A percentile compares a stretch with the other conserved stretches of the same genome.
Evolutionary conservation across 2,797 vertebrate genomes (phyloP).

Genomic region (Lagocephalus sceleratus): DNA sequence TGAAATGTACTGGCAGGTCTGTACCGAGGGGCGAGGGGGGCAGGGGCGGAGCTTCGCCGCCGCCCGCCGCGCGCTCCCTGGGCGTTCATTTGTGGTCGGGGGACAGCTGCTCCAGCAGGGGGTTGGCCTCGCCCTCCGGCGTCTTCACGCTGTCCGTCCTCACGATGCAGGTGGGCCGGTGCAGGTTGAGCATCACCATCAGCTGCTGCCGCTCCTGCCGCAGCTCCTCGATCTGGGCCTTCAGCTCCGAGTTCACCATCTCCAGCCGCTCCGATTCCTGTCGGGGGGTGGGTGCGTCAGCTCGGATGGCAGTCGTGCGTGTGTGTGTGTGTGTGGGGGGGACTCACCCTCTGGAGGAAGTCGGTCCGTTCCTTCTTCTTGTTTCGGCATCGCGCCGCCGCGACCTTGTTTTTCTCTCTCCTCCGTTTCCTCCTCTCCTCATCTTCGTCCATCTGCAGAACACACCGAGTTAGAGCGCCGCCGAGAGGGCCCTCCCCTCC

Average conservation of each 20-base stretch:
- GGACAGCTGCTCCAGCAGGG: slow-evolving; percentile 80
- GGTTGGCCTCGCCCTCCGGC: slow-evolving; percentile 84
- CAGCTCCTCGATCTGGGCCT: slow-evolving; percentile 94
- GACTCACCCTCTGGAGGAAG: slow-evolving; percentile 91
- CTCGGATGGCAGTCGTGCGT: too few species aligned
- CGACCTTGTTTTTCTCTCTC: slow-evolving; percentile 96
- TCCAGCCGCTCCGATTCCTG: slow-evolving; percentile 95
- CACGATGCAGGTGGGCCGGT: slow-evolving; percentile 94
- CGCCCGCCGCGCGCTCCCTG: too few species aligned
- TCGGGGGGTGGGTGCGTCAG: neutral
- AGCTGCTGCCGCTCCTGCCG: slow-evolving; percentile 92
- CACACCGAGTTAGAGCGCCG: too few species aligned
- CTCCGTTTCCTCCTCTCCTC: slow-evolving; percentile 91
- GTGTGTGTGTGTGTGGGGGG: neutral
- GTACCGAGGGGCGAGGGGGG: too few species aligned
- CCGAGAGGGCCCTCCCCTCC: neutral
- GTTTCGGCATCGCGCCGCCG: slow-evolving; percentile 93
- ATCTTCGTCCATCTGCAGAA: slow-evolving; percentile 86
- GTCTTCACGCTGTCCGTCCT: slow-evolving; percentile 91
- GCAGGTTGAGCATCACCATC: slow-evolving; percentile 92
- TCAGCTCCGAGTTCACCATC: slow-evolving; percentile 90
- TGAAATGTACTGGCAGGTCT: slow-evolving; percentile 51
- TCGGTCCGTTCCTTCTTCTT: slow-evolving; percentile 97
- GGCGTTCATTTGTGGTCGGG: slow-evolving; percentile 60
- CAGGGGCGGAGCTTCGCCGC: too few species aligned